Evolutionary conservation across 1,140 invertebrate genomes (phyloP).

Genomic region (Trialeurodes vaporariorum): DNA sequence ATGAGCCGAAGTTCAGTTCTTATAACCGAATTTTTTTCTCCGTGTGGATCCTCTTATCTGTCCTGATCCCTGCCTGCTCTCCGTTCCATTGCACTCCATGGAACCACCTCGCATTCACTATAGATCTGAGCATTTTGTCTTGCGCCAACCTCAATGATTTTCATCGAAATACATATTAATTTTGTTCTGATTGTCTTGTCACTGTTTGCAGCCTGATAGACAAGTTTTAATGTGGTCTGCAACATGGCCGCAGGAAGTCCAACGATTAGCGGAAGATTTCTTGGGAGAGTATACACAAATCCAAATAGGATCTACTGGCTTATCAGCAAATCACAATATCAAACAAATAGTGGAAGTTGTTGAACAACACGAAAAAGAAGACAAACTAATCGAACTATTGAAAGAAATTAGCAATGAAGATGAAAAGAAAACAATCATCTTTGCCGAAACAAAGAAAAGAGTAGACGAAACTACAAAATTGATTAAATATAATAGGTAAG

Average conservation of each 20-base stretch:
- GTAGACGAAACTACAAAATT: conserved; percentile 90
- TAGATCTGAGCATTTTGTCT: too few species aligned
- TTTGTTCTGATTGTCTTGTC: too few species aligned
- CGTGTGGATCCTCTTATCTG: too few species aligned
- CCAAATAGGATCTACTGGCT: conserved; percentile 86
- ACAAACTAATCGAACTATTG: conserved; percentile 20
- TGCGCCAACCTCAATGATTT: too few species aligned
- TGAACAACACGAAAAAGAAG: conserved; percentile 79
- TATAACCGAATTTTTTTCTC: too few species aligned
- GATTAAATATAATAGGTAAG: too few species aligned
- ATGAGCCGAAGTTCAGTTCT: too few species aligned
- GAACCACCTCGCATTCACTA: too few species aligned
- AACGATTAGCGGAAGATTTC: conserved; percentile 87
- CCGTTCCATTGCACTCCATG: too few species aligned
- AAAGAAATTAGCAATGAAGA: conserved; percentile 40
- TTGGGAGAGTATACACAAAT: conserved; percentile 88
- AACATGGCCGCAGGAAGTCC: conserved; percentile 97
- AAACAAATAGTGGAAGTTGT: conserved; percentile 94
- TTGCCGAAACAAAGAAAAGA: conserved; percentile 93
- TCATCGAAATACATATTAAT: too few species aligned
- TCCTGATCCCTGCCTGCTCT: too few species aligned
- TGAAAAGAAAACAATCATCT: conserved; percentile 93
- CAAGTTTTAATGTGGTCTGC: conserved; percentile 92
- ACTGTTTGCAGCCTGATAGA: conserved; percentile 50
- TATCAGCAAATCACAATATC: conserved; percentile 97